Evolutionary conservation across 2,797 vertebrate species (phyloP), one percentile per base, ranked within the genome.

Genomic region (Lepus townsendii): DNA sequence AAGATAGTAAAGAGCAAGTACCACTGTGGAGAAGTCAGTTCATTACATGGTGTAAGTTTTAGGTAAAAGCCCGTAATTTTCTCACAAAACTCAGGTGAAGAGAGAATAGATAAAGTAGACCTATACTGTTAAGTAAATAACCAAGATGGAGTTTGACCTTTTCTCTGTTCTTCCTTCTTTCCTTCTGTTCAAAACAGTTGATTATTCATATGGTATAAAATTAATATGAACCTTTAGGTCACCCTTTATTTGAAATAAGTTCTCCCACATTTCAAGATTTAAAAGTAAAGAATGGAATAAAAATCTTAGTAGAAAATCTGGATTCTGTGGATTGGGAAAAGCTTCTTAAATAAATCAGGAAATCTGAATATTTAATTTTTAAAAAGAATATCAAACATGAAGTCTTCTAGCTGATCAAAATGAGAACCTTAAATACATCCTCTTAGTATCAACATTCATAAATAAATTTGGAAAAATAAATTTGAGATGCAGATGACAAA

Each of bases 251-350:
- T 63, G 10, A 90, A 92, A 32, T 78, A 71, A 38, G 30, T 83
- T 71, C 38, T 20, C 57, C 22, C 30, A 62, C 52, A 88, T 27
- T 50, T 90, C 65, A 92, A 80, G 38, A 20, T 7, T 50, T 77
- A 75, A 35, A 85, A 90, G 19, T 88, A 35, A 90, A 90, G 89
- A 52, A 65, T 10, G 32, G 83, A 96, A 27, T 32, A 82, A 66
- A 77, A 85, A 47, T 90, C 42, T 63, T 88, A 47, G 38, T 91
- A 62, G 47, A 57, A 35, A 73, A 69, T 89, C 11, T 78, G 54
- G 26, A 5, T 24, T 6, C 7, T 50, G 0, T 89, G 14, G 47
- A 63, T 65, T 79, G 16, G 0, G 7, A 91, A 93, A 65, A 27
- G 13, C 19, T 76, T 91, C 42, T 60, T 68, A 94, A 62, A 78